Percentiles rank a stretch among this genome's conserved stretches.
Conservation (phyloP, 2,797 vertebrate species). For the Chelonia mydas region DNA sequence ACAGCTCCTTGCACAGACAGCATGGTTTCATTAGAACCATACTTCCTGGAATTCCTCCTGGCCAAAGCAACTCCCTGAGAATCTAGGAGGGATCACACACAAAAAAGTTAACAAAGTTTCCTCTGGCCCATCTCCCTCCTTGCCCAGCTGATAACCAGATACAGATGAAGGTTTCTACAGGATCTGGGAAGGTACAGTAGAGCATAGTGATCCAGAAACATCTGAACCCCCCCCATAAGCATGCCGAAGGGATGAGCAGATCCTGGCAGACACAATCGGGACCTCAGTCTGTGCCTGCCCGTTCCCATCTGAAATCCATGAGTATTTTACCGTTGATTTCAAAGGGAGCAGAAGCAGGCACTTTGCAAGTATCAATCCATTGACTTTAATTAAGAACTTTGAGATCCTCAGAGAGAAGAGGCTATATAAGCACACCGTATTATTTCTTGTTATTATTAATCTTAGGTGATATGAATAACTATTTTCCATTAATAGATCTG, state of each 20-base stretch:
- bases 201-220: neutral
- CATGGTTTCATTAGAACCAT: fast-evolving
- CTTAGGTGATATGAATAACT: fast-evolving
- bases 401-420: neutral
- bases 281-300: fast-evolving
- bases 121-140: neutral
- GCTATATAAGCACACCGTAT: fast-evolving
- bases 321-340: neutral
- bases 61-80: neutral
- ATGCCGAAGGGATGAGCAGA: fast-evolving
- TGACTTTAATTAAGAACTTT: neutral
- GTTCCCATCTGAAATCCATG: fast-evolving
- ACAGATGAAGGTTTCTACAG: neutral
- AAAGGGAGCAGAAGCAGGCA: neutral
- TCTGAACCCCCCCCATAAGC: fast-evolving
- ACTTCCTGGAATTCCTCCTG: neutral
- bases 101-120: neutral
- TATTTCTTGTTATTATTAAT: neutral
- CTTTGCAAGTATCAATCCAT: neutral
- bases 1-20: neutral
- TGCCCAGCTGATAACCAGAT: neutral
- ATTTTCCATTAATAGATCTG: neutral
- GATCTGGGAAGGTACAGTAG: neutral
- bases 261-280: neutral
- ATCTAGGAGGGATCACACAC: fast-evolving